Percentiles rank a stretch among this genome's conserved stretches.
phyloP scores from a whole-genome alignment of 2,888 invertebrate species.

The Stenolophus ochropezus region DNA sequence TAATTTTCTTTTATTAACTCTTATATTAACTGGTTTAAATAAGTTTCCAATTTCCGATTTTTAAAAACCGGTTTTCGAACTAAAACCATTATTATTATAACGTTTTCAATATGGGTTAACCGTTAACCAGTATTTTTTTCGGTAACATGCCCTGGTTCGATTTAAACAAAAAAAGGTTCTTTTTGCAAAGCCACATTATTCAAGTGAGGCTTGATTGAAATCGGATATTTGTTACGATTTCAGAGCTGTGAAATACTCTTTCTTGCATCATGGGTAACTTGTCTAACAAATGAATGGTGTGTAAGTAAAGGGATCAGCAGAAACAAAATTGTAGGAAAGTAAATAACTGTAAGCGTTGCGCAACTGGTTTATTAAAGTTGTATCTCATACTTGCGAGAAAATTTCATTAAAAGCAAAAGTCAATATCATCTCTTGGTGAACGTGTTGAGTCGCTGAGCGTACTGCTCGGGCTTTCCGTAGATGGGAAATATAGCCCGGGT shows the following conservation, averaged over 20 bases:
- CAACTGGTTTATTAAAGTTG: slow-evolving; percentile 1
- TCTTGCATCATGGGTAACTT: background rate
- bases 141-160: too few relatives aligned
- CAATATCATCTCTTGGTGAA: background rate
- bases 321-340: background rate
- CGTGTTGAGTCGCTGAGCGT: background rate
- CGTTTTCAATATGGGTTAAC: too few relatives aligned
- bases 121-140: too few relatives aligned
- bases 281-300: background rate
- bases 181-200: too few relatives aligned
- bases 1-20: too few relatives aligned
- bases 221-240: background rate
- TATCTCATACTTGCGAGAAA: background rate
- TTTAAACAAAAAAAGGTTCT: too few relatives aligned
- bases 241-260: background rate
- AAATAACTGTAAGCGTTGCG: background rate
- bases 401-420: slow-evolving; percentile 21
- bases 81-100: too few relatives aligned
- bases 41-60: too few relatives aligned
- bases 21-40: too few relatives aligned
- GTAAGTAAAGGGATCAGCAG: background rate
- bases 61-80: too few relatives aligned
- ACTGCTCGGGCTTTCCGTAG: background rate
- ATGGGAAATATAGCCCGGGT: background rate
- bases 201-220: too few relatives aligned